A percentile compares a stretch with the other conserved stretches of the same genome.
Evolutionary conservation across 1,140 invertebrate genomes (phyloP).

Genomic region (Pseudomyrmex concolor): DNA sequence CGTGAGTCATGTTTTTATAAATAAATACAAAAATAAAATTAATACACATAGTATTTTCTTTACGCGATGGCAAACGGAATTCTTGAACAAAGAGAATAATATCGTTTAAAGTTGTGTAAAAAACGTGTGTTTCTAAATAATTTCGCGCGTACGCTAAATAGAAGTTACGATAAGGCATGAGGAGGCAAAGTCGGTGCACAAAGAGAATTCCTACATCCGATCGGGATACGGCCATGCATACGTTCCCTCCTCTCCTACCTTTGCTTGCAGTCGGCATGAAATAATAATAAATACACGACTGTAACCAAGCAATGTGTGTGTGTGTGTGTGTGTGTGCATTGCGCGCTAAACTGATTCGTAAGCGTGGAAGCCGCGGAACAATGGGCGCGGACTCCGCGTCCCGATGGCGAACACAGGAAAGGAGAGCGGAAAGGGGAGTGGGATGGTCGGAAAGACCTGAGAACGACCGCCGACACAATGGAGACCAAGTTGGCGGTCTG

Average conservation of each 20-base stretch:
- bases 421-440: constrained; percentile 56
- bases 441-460: constrained; percentile 52
- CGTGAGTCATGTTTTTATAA: not conserved
- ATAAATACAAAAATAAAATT: not conserved
- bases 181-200: constrained; percentile 7
- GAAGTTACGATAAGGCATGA: not conserved
- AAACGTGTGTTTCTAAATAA: not conserved
- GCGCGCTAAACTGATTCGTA: constrained; percentile 81
- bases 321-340: constrained; percentile 23
- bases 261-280: constrained; percentile 58
- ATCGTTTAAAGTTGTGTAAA: not conserved
- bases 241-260: constrained; percentile 8
- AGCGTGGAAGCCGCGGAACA: constrained; percentile 83
- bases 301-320: constrained; percentile 68
- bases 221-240: constrained; percentile 36
- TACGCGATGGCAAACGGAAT: not conserved
- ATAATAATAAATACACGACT: constrained; percentile 72
- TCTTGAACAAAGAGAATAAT: not conserved
- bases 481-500: constrained; percentile 83
- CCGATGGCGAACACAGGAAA: constrained; percentile 57
- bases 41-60: not conserved
- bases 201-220: constrained; percentile 62
- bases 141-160: not conserved
- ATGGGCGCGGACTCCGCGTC: constrained; percentile 74
- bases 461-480: constrained; percentile 81